Base-by-base conservation (phyloP, 1,140 invertebrate species). In the Melitaea cinxia region DNA sequence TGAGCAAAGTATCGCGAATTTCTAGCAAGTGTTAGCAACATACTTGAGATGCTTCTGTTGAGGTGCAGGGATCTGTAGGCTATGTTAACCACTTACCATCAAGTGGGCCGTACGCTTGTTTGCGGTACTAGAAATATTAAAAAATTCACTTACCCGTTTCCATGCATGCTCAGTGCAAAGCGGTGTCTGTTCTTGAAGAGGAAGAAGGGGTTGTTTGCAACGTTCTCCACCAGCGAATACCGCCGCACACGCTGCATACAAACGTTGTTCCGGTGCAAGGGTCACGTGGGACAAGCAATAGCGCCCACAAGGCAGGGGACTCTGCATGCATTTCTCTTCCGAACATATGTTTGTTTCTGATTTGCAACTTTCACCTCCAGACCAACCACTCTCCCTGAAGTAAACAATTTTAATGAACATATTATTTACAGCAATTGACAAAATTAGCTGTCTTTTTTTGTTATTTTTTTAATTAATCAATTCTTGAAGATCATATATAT, bases 221-320 rank as follows among this genome's bases (percentile, higher is more conserved):
- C 97, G 96, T 19, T 95, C 95, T 68, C 97, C 97, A 86, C 97
- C 96, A 35, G 94, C 94, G 83, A 96, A 96, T 91, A 95, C 97
- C 53, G 96, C 97, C 58, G 96, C 97, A 89, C 97, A 98, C 75
- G 96, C 95, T 66, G 95, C 95, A 89, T 97, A 98, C 45, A 98
- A 91, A 68, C 96, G 93, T 87, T 98, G 97, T 72, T 97, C 96
- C 24, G 94, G 93, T 82, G 97, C 97, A 68, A 95, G 93, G 91
- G 97, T 96, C 62, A 98, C 96, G 89, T 98, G 97, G 58, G 94
- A 91, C 14, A 95, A 90, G 83, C 97, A 98, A 79, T 97, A 95
- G 19, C 95, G 94, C 0, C 95, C 94, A 78, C 95, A 97, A 0
- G 97, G 96, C 73, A 98, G 82, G n/a, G 95, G 95, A 1, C 89